A percentile compares a stretch with the other conserved stretches of the same genome.
Conservation (phyloP, 2,888 invertebrate species). For the Amphipoea oculea region DNA sequence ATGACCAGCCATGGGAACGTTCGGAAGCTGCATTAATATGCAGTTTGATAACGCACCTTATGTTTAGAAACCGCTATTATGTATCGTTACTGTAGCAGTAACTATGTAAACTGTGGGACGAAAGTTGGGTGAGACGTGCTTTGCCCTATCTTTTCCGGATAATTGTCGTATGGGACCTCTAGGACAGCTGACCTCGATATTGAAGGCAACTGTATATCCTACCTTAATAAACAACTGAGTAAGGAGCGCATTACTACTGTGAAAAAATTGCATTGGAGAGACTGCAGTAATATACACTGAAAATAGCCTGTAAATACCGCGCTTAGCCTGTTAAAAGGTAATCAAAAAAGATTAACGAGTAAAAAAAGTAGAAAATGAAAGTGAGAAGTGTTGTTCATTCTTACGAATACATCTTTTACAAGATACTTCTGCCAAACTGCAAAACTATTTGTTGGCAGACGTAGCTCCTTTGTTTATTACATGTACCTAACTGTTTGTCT, state of each 20-base stretch:
- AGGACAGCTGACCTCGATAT: neutral
- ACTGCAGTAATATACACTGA: neutral
- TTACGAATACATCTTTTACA: too few species aligned
- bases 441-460: too few species aligned
- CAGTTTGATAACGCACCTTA: constrained; percentile 57
- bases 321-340: neutral
- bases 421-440: too few species aligned
- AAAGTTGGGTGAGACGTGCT: constrained; percentile 24
- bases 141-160: constrained; percentile 14
- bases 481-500: too few species aligned
- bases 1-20: constrained; percentile 62
- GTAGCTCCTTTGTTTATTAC: too few species aligned
- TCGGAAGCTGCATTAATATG: constrained; percentile 70
- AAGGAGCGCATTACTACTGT: neutral
- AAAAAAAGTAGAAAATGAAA: too few species aligned
- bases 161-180: neutral
- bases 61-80: constrained; percentile 42
- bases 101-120: constrained; percentile 18
- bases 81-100: constrained; percentile 42
- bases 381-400: too few species aligned
- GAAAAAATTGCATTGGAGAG: neutral
- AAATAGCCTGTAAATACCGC: neutral
- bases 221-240: neutral
- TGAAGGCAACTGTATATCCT: neutral
- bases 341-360: neutral